Evolutionary conservation across 2,113 vertebrate genomes (phyloP), one percentile per base, ranked within the genome.

Genomic region (Galeopterus variegatus): DNA sequence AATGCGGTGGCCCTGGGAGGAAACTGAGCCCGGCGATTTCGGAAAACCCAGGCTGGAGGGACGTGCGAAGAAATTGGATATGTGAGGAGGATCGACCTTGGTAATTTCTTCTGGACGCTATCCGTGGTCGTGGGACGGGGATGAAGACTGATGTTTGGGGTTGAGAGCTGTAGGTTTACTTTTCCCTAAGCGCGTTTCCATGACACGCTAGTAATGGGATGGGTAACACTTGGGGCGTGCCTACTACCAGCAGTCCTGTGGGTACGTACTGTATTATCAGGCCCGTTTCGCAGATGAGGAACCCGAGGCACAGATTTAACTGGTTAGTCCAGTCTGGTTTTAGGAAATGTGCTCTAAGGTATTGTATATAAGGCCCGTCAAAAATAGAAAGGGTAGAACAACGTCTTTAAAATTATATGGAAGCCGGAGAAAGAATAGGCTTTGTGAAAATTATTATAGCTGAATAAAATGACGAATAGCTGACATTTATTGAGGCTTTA

Each of bases 401-500:
- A n/a, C 26, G 14, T 84, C 52, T 70, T 76, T 31, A 31, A 88
- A 52, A 50, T 84, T 7, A 13, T 6, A 3, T 15, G 69, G 79
- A 19, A 17, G 65, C 88, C 11, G 7, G 56, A 64, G 79, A 84
- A 64, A 41, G 36, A n/a, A 1, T 23, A 36, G 75, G 87, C 67
- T 58, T 89, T 65, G 79, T 54, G 86, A 65, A 76, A 88, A 75
- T 67, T 56, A 54, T 82, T 58, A n/a, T 58, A 65, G 83, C 33
- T 14, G 80, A 87, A 72, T 65, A 67, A 50, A 86, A 58, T 73
- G 91, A 45, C 81, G 64, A 23, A 24, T 73, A 80, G 80, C 70
- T 58, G 64, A 21, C 76, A 14, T 72, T 93, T 93, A 77, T 45
- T 52, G 94, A 93, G 90, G 13, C 58, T 75, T 93, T 58, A 54